phyloP scores from a whole-genome alignment of 1,140 invertebrate species.

The Mylabris phalerata region DNA sequence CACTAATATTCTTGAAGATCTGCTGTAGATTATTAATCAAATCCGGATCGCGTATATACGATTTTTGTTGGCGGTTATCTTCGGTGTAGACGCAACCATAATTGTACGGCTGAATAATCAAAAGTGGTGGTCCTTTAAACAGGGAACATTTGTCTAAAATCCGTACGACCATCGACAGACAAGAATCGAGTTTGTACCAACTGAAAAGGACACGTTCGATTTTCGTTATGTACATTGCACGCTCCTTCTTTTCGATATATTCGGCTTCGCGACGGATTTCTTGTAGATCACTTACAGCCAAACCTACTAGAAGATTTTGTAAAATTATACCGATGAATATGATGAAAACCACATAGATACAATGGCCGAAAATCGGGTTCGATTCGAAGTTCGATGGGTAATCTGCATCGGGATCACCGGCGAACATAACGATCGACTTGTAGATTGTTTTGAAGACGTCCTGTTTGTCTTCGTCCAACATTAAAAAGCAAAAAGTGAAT shows the following conservation, averaged over 20 bases:
- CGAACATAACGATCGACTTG: constrained; percentile 3
- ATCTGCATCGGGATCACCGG: constrained; percentile 6
- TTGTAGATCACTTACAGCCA: constrained; percentile 6
- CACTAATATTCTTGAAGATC: background rate
- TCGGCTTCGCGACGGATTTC: constrained; percentile 5
- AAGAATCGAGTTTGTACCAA: background rate
- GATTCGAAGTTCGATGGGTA: constrained; percentile 1
- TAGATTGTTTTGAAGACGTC: constrained; percentile 4
- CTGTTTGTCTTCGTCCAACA: background rate
- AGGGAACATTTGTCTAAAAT: background rate
- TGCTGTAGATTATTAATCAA: constrained; percentile 3
- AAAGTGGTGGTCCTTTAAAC: background rate
- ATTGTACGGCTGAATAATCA: constrained; percentile 8
- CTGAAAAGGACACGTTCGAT: constrained; percentile 4
- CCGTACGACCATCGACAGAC: background rate
- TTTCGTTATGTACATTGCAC: constrained; percentile 3
- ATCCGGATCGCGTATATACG: constrained; percentile 1
- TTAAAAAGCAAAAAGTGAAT: constrained; percentile 7
- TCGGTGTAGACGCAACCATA: constrained; percentile 3
- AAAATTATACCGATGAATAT: constrained; percentile 4
- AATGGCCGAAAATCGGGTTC: constrained; percentile 8
- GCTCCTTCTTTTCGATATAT: constrained; percentile 8
- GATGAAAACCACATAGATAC: constrained; percentile 2
- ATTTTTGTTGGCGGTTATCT: constrained; percentile 1
- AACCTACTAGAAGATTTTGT: constrained; percentile 10